These are phyloP conservation scores for Pseudococcus viburni DNA, from an alignment of 2,888 invertebrate species.

Conservation along the genomic window DNA sequence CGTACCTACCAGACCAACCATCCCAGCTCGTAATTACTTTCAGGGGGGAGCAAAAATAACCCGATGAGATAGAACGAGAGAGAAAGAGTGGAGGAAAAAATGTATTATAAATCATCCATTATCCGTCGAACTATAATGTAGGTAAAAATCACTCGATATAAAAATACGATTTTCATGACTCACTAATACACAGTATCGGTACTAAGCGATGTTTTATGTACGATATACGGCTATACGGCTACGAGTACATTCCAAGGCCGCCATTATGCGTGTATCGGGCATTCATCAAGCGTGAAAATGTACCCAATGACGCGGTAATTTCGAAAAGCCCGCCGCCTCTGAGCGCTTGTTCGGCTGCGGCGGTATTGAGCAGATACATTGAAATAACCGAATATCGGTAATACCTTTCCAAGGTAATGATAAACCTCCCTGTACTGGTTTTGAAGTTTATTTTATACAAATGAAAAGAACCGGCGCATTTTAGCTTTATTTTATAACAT, in stretches of 20 bases:
- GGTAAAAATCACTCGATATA: slow-evolving; percentile 12
- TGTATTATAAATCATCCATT: slow-evolving; percentile 39
- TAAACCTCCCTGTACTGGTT: background rate
- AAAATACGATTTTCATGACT: slow-evolving; percentile 43
- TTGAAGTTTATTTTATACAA: background rate
- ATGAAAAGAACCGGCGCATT: background rate
- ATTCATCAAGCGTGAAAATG: slow-evolving; percentile 44
- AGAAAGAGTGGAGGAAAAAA: background rate
- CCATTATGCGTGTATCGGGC: background rate
- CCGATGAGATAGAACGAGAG: background rate
- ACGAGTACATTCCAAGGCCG: slow-evolving; percentile 20
- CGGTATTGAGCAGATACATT: background rate
- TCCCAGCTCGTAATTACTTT: background rate
- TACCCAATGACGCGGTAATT: slow-evolving; percentile 44
- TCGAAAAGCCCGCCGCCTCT: background rate
- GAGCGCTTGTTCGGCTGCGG: background rate
- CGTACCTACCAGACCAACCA: too few species aligned
- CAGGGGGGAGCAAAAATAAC: background rate
- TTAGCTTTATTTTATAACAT: too few species aligned
- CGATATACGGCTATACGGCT: background rate
- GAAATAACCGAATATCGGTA: background rate
- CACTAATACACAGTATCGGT: background rate
- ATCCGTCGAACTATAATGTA: slow-evolving; percentile 6
- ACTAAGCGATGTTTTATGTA: background rate
- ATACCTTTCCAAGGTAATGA: slow-evolving; percentile 12